Percentiles rank a stretch among this genome's conserved stretches.
Evolutionary conservation across 2,888 invertebrate genomes (phyloP).

Genomic region (Caenorhabditis sp.): DNA sequence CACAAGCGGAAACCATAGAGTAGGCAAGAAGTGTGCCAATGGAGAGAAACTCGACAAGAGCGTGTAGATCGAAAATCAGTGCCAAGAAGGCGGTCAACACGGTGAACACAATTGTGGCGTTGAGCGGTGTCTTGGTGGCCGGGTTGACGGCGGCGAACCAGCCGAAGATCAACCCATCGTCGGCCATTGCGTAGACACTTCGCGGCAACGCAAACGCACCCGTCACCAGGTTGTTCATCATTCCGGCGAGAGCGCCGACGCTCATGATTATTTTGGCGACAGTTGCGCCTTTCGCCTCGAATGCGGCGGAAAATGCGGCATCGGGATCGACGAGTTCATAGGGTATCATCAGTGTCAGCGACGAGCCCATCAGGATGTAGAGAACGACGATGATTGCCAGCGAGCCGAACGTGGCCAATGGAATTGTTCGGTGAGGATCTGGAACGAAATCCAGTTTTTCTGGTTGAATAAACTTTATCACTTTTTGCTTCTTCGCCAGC

Average conservation of each 20-base stretch:
- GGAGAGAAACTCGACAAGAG: slow-evolving; percentile 8
- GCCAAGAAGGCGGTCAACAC: slow-evolving; percentile 68
- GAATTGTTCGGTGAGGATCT: slow-evolving; percentile 52
- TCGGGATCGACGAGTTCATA: slow-evolving; percentile 53
- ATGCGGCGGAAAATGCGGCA: slow-evolving; percentile 78
- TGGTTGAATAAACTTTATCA: not conserved
- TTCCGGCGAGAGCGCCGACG: slow-evolving; percentile 82
- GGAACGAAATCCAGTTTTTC: slow-evolving; percentile 23
- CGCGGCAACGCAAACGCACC: slow-evolving; percentile 84
- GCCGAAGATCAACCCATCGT: slow-evolving; percentile 74
- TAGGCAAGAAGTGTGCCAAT: slow-evolving; percentile 32
- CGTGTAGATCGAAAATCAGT: slow-evolving; percentile 63
- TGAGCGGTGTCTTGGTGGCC: slow-evolving; percentile 51
- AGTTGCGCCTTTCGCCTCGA: slow-evolving; percentile 79
- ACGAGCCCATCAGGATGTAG: slow-evolving; percentile 49
- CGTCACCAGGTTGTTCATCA: slow-evolving; percentile 78
- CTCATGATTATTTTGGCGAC: slow-evolving; percentile 83
- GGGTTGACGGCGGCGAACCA: slow-evolving; percentile 70
- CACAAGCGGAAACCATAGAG: slow-evolving; percentile 32
- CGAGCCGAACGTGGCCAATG: slow-evolving; percentile 52
- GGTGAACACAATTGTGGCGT: slow-evolving; percentile 63
- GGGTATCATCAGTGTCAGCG: slow-evolving; percentile 50
- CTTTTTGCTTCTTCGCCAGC: slow-evolving; percentile 53
- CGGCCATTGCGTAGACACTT: slow-evolving; percentile 75
- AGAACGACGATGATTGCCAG: slow-evolving; percentile 39